These are phyloP conservation scores for Atherix ibis DNA, from an alignment of 2,888 invertebrate genomes.

Conservation along the genomic window DNA sequence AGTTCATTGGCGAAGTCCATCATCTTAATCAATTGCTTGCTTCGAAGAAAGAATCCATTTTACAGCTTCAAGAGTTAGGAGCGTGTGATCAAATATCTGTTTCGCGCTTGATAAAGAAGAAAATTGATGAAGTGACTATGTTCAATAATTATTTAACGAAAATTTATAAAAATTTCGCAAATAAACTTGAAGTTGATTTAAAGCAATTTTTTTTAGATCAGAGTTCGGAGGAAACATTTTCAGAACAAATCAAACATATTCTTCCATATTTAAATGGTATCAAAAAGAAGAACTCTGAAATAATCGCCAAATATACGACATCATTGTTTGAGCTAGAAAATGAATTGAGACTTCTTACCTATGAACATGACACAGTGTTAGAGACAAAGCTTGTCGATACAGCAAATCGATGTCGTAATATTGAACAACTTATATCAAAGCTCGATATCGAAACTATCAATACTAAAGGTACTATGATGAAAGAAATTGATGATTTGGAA, in stretches of 20 bases:
- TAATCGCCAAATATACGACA: too few relatives aligned
- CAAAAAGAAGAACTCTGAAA: not conserved
- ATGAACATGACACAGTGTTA: too few relatives aligned
- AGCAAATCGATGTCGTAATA: too few relatives aligned
- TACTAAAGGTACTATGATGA: too few relatives aligned
- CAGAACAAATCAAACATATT: conserved; percentile 7
- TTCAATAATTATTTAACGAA: conserved; percentile 10
- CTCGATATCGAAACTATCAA: too few relatives aligned
- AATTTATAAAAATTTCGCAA: conserved; percentile 6
- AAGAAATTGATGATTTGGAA: too few relatives aligned
- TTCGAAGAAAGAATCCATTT: conserved; percentile 6
- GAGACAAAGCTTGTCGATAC: too few relatives aligned
- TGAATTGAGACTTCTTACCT: too few relatives aligned
- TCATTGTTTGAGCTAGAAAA: too few relatives aligned
- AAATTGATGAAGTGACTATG: conserved; percentile 6
- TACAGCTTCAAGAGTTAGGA: conserved; percentile 9
- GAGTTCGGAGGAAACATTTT: conserved; percentile 2
- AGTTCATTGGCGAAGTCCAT: conserved; percentile 15
- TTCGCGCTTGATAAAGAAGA: conserved; percentile 10
- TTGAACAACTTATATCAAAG: too few relatives aligned
- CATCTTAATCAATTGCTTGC: conserved; percentile 11
- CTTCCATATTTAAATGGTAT: conserved; percentile 3
- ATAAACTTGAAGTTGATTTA: not conserved
- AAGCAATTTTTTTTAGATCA: conserved; percentile 6
- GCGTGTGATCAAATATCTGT: conserved; percentile 8